A percentile compares a stretch with the other conserved stretches of the same genome.
Evolutionary conservation across 2,113 vertebrate genomes (phyloP).

Genomic region (Probosciger aterrimus): DNA sequence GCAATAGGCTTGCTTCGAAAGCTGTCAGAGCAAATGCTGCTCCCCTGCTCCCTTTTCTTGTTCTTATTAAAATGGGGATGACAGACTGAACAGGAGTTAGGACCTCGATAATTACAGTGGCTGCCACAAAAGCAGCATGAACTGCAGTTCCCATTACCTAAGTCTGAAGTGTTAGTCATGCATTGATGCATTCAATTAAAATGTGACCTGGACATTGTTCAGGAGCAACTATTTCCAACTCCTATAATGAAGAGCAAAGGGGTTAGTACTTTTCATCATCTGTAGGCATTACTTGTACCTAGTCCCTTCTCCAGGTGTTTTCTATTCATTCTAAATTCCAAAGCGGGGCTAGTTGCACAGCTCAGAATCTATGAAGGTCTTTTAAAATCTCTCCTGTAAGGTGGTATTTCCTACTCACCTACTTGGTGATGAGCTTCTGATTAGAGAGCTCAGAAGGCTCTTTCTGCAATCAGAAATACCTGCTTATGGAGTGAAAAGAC

Average conservation of each 20-base stretch:
- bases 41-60: background rate
- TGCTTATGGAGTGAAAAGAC: background rate
- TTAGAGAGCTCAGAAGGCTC: background rate
- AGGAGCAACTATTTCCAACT: background rate
- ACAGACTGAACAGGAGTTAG: background rate
- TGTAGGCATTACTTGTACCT: background rate
- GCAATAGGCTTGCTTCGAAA: background rate
- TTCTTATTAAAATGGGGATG: background rate
- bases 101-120: background rate
- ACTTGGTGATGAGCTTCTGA: background rate
- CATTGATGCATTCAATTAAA: conserved; percentile 21
- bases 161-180: background rate
- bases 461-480: background rate
- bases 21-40: background rate
- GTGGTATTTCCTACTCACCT: background rate
- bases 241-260: background rate
- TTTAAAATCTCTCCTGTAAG: background rate
- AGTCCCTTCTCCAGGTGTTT: background rate
- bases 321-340: background rate
- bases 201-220: background rate
- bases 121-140: background rate
- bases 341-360: background rate
- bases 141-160: background rate
- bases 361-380: background rate
- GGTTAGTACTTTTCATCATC: background rate